These are phyloP conservation scores for Sebastes diaconus DNA, from an alignment of 2,797 vertebrate genomes.

Conservation along the genomic window DNA sequence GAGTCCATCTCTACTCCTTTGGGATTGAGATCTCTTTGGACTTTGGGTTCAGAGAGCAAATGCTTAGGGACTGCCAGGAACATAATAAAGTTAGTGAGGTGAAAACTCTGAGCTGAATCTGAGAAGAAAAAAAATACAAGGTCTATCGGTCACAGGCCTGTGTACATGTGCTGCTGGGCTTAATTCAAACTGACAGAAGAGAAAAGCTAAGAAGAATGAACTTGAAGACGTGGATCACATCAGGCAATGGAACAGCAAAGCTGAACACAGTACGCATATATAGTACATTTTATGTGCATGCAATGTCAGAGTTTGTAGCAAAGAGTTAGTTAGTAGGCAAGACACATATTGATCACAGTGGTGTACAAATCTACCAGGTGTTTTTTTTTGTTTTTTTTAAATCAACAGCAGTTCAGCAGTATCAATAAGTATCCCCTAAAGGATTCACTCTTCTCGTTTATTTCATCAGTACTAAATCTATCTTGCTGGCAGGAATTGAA, in stretches of 20 bases:
- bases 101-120: constrained; percentile 50
- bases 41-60: constrained; percentile 71
- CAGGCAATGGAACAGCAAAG: background rate
- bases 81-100: constrained; percentile 67
- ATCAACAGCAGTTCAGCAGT: background rate
- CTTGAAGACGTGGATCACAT: constrained; percentile 12
- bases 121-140: constrained; percentile 34
- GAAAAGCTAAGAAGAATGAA: constrained; percentile 29
- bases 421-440: background rate
- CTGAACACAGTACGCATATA: background rate
- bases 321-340: background rate
- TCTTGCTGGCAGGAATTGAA: background rate
- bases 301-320: background rate
- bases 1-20: constrained; percentile 49
- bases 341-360: background rate
- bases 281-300: background rate
- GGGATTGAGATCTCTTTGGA: constrained; percentile 70
- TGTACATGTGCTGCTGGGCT: constrained; percentile 20
- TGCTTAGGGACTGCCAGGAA: constrained; percentile 51
- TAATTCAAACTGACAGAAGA: constrained; percentile 47
- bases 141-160: constrained; percentile 47
- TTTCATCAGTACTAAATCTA: background rate
- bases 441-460: background rate
- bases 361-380: background rate
- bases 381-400: background rate